Percentiles rank a stretch among this genome's conserved stretches.
phyloP scores from a whole-genome alignment of 1,140 invertebrate species.

The Holcopasites calliopsidis region DNA sequence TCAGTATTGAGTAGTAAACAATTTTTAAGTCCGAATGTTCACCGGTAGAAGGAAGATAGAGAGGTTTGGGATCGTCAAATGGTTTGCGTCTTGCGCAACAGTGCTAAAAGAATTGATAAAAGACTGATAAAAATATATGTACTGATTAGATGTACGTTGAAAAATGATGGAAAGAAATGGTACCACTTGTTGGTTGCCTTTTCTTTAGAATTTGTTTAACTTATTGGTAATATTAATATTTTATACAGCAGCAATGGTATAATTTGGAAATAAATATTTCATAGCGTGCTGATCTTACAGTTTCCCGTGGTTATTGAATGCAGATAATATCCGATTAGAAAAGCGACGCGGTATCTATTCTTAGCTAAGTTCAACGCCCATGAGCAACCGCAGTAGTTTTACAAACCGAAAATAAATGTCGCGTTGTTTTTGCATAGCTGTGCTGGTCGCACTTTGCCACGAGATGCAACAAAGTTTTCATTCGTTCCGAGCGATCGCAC shows the following conservation, averaged over 20 bases:
- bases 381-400: slow-evolving; percentile 27
- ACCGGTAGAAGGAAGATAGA: no score
- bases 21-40: no score
- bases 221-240: background rate
- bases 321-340: background rate
- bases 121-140: no score
- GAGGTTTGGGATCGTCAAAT: no score
- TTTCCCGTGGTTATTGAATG: background rate
- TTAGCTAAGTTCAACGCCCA: slow-evolving; percentile 43
- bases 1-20: no score
- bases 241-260: background rate
- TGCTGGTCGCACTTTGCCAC: background rate
- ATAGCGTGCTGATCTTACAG: background rate
- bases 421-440: background rate
- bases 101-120: no score
- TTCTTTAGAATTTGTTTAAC: no score
- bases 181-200: no score
- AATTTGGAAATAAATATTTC: background rate
- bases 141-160: no score
- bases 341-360: slow-evolving; percentile 25
- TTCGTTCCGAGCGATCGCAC: background rate
- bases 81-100: no score
- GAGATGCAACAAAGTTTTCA: background rate
- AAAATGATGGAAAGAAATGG: no score
- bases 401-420: slow-evolving; percentile 31